These are phyloP conservation scores for Prochilodus magdalenae DNA, from an alignment of 2,113 vertebrate species.

Conservation along the genomic window DNA sequence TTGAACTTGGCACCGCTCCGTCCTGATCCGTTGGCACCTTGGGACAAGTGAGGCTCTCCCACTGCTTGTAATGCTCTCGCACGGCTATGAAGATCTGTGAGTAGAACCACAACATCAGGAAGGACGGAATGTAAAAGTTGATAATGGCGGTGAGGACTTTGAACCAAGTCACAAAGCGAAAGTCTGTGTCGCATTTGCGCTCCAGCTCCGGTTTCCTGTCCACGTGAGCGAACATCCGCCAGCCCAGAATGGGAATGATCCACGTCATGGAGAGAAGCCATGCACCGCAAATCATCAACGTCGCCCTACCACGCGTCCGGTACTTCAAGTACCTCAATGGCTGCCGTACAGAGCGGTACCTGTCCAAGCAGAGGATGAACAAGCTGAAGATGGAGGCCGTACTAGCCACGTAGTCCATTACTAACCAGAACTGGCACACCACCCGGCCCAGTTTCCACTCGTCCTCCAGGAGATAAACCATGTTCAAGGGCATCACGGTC, in stretches of 20 bases:
- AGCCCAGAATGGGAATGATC: constrained; percentile 92
- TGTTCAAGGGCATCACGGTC: constrained; percentile 92
- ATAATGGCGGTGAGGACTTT: constrained; percentile 88
- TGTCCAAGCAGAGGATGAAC: constrained; percentile 90
- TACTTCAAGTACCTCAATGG: constrained; percentile 89
- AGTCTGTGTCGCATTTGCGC: constrained; percentile 88
- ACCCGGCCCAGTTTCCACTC: constrained; percentile 82
- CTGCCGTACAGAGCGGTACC: constrained; percentile 91
- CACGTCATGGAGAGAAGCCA: constrained; percentile 91
- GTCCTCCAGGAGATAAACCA: constrained; percentile 82
- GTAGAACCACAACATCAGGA: constrained; percentile 94
- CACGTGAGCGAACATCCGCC: constrained; percentile 77
- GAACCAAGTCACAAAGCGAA: constrained; percentile 90
- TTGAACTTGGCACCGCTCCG: constrained; percentile 58
- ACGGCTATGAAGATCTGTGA: constrained; percentile 87
- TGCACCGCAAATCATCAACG: constrained; percentile 80
- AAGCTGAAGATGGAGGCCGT: constrained; percentile 95
- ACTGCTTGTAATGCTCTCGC: constrained; percentile 82
- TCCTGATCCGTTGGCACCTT: constrained; percentile 68
- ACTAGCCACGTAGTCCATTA: constrained; percentile 97
- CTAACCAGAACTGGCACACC: constrained; percentile 93
- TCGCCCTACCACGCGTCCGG: constrained; percentile 87
- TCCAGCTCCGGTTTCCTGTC: constrained; percentile 65
- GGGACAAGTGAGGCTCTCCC: constrained; percentile 77
- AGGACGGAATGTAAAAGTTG: constrained; percentile 93